Evolutionary conservation across 2,888 invertebrate genomes (phyloP).

Genomic region (Apodemia zela): DNA sequence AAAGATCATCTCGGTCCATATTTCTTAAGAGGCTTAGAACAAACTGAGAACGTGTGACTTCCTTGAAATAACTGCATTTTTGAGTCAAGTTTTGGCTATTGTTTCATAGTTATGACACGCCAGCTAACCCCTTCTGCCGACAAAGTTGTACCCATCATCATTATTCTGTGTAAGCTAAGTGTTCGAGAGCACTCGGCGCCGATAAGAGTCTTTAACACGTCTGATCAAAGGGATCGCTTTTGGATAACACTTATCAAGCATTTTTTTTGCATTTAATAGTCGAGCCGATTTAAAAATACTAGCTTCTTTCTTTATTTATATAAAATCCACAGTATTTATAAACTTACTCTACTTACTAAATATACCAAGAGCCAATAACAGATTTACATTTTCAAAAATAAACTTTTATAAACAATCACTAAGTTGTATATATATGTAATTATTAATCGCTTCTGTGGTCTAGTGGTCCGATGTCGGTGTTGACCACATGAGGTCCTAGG

Average conservation of each 20-base stretch:
- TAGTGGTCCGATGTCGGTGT: too few relatives aligned
- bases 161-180: constrained; percentile 12
- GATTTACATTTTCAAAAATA: too few relatives aligned
- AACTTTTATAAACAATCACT: too few relatives aligned
- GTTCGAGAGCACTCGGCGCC: not conserved
- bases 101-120: not conserved
- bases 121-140: constrained; percentile 8
- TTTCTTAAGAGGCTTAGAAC: too few relatives aligned
- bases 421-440: too few relatives aligned
- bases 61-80: not conserved
- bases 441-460: too few relatives aligned
- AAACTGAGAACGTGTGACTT: not conserved
- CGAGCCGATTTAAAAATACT: not conserved
- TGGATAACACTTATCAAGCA: constrained; percentile 34
- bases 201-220: constrained; percentile 34
- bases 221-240: constrained; percentile 36
- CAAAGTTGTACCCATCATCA: constrained; percentile 9
- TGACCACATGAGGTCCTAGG: too few relatives aligned
- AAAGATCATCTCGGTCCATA: too few relatives aligned
- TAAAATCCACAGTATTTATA: too few relatives aligned
- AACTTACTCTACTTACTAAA: too few relatives aligned
- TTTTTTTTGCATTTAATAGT: constrained; percentile 21
- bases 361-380: too few relatives aligned
- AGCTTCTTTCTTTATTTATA: not conserved
- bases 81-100: constrained; percentile 4